A percentile compares a stretch with the other conserved stretches of the same genome.
These are phyloP conservation scores for Prenolepis imparis DNA, from an alignment of 2,888 invertebrate genomes.

Conservation along the genomic window DNA sequence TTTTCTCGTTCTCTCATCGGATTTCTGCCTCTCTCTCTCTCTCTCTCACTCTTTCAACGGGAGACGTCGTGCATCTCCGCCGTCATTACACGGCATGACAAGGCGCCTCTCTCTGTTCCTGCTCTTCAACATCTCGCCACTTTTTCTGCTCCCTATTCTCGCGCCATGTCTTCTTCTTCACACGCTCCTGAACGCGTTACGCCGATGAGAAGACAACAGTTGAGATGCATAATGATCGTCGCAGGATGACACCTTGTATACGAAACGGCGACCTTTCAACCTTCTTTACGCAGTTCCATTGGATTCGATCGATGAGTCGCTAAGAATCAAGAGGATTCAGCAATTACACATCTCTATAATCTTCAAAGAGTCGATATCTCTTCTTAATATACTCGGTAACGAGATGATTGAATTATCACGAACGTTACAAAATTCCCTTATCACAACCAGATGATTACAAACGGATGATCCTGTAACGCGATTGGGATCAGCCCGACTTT, in stretches of 20 bases:
- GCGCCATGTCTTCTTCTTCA: conserved; percentile 77
- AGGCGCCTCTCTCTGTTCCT: conserved; percentile 81
- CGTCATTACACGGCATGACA: conserved; percentile 85
- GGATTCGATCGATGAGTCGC: conserved; percentile 38
- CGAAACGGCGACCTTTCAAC: conserved; percentile 71
- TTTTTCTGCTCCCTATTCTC: conserved; percentile 79
- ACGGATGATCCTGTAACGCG: neutral
- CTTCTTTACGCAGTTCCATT: conserved; percentile 62
- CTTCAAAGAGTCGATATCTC: neutral
- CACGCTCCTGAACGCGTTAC: conserved; percentile 76
- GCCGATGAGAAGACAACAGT: conserved; percentile 64
- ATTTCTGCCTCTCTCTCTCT: conserved; percentile 36
- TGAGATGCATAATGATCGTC: conserved; percentile 65
- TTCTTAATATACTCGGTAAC: neutral
- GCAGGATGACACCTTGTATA: conserved; percentile 60
- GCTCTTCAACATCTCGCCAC: conserved; percentile 76
- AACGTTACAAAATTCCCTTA: neutral
- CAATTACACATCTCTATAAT: neutral
- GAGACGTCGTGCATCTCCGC: conserved; percentile 80
- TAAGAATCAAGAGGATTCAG: conserved; percentile 12
- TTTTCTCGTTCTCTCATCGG: conserved; percentile 52
- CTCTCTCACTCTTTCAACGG: conserved; percentile 59
- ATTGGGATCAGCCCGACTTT: conserved; percentile 17
- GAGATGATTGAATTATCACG: neutral
- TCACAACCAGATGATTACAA: conserved; percentile 2